Base-by-base conservation (phyloP, 2,888 invertebrate genomes). In the Podabrus alpinus region DNA sequence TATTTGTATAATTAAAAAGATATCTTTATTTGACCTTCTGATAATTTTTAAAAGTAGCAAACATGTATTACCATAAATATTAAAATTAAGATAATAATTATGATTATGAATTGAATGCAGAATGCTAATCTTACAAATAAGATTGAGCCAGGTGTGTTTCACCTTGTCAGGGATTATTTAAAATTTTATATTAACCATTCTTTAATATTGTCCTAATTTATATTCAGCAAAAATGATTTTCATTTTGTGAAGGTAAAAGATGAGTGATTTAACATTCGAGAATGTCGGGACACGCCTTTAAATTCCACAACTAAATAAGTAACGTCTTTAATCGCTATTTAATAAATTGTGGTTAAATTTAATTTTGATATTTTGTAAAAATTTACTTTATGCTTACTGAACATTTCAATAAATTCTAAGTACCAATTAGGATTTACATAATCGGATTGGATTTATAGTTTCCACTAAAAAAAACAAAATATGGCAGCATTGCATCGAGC, bases 171-270 rank as follows among this genome's bases (percentile, higher is more conserved):
- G 62, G 62, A 64, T 64, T 64, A 64, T 64, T 64, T 64, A 64
- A 64, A 64, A 64, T 19, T 64, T 64, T 64, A 19, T 19, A 64
- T 64, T 64, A 17, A n/a, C 62, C 62, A 64, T 64, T 64, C 62
- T 64, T 64, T 19, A 19, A 64, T 64, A 64, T 64, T 64, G 62
- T 64, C 62, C 62, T 64, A 64, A 64, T 64, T 64, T 64, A 64
- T 64, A 64, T 64, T 64, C 62, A 19, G 21, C 62, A 19, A 17
- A 19, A 64, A 19, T 64, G 17, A 64, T 21, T 64, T 64, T 64
- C 17, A 64, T 64, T 64, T 21, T 64, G 21, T 64, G 62, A 64
- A 64, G 21, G 17, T 19, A 64, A 64, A n/a, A 64, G 62, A 64
- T 64, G 62, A 64, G 62, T 64, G 62, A 64, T 21, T 64, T 64